Percentiles rank a stretch among this genome's conserved stretches.
These are phyloP conservation scores for Avahi laniger DNA, from an alignment of 2,797 vertebrate species.

Conservation along the genomic window DNA sequence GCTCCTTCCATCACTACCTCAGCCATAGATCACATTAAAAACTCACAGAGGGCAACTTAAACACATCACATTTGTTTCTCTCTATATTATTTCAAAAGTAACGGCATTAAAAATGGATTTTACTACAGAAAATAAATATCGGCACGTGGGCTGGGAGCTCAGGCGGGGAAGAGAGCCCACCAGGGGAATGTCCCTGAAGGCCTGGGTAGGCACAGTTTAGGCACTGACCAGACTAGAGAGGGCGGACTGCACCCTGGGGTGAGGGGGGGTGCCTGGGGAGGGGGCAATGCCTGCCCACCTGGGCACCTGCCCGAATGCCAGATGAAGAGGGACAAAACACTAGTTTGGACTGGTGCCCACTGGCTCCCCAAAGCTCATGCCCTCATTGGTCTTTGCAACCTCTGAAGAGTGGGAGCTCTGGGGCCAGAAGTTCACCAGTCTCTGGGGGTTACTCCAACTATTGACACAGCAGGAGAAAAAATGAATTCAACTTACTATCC, in stretches of 20 bases:
- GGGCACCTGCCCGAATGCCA: conserved; percentile 27
- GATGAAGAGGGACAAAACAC: conserved; percentile 30
- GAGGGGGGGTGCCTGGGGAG: not conserved
- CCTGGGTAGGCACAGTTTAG: conserved; percentile 25
- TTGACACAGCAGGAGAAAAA: conserved; percentile 69
- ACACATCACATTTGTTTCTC: conserved; percentile 71
- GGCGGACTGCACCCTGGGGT: not conserved
- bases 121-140: conserved; percentile 68
- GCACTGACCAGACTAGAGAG: not conserved
- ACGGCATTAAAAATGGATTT: conserved; percentile 70
- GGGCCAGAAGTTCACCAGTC: conserved; percentile 70
- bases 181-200: conserved; percentile 63
- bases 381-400: conserved; percentile 45
- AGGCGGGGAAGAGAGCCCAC: conserved; percentile 60
- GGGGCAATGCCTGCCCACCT: not conserved
- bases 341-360: conserved; percentile 21
- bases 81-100: conserved; percentile 76
- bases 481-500: conserved; percentile 77
- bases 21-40: conserved; percentile 65
- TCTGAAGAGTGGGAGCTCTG: conserved; percentile 47
- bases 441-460: conserved; percentile 73
- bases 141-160: conserved; percentile 55
- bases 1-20: conserved; percentile 66
- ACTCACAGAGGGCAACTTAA: conserved; percentile 71
- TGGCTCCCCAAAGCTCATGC: conserved; percentile 14